Evolutionary conservation across 2,797 vertebrate species (phyloP), one percentile per base, ranked within the genome.

Genomic region (Ctenochaetus hawaiiensis): DNA sequence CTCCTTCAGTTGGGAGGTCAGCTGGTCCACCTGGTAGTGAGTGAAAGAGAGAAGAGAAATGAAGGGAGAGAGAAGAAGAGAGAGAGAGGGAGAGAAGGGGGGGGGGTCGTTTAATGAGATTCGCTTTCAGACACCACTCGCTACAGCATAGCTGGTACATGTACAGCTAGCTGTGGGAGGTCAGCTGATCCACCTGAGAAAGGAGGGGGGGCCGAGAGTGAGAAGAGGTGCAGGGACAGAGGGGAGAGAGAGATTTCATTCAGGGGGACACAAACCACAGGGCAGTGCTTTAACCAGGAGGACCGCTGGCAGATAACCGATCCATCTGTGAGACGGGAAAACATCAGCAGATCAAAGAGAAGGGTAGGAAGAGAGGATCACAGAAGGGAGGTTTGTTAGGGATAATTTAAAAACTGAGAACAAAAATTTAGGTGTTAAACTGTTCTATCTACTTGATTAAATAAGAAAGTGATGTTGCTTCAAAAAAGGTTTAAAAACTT

Each of bases 1-100:
- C 92, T 99, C 97, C 92, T 97, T 97, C 78, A 99, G 95, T 87
- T 97, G 95, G 80, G 94, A 93, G 90, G 93, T 96, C 94, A 99
- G 93, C 91, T 96, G 96, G 80, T 97, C 96, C 91, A 99, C 96
- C 98, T 99, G 90, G 81, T 77, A 66, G 78, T n/a, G 68, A 63
- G 72, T 59, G 49, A 45, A 82, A 75, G 48, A 68, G 58, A 43
- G 48, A 22, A 59, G 59, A 39, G 63, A 56, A 34, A 39, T 20
- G 63, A 53, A 62, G 41, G 47, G 51, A 30, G 30, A 34, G 49
- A 23, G 60, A n/a, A 61, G 54, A 17, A 30, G 79, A 78, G 23
- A 79, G 60, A 49, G 45, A 71, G 57, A 39, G 52, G 14, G 30
- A 52, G 59, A 48, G 44, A 45, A 39, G 47, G 30, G 13, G 34